phyloP scores from a whole-genome alignment of 2,113 vertebrate species.

The Marmota monax region DNA sequence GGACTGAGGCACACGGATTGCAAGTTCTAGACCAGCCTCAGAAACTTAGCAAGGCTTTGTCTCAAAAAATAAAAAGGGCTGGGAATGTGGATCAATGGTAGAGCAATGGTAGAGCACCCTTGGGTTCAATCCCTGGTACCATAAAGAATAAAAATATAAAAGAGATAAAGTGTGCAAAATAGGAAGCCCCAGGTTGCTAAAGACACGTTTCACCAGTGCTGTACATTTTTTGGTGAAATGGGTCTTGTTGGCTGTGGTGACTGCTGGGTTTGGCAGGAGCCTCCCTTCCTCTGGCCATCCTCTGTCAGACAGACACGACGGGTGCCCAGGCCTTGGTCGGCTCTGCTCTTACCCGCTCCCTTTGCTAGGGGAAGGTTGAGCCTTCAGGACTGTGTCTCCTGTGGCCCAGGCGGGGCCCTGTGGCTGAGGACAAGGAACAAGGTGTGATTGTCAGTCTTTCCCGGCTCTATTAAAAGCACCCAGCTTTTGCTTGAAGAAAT shows the following conservation, averaged over 20 bases:
- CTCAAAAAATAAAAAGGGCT: too few relatives aligned
- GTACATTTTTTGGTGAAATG: neutral
- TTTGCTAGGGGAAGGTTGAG: neutral
- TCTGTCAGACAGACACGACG: fast-evolving
- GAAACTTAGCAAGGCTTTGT: too few relatives aligned
- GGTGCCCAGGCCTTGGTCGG: neutral
- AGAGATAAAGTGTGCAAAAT: too few relatives aligned
- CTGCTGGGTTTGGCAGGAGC: neutral
- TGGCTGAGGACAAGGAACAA: neutral
- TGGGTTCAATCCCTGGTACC: too few relatives aligned
- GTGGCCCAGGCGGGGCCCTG: neutral
- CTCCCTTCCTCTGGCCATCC: fast-evolving
- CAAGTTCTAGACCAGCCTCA: too few relatives aligned
- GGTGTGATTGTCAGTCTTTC: neutral
- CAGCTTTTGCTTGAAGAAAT: neutral
- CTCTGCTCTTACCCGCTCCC: neutral
- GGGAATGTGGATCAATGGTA: too few relatives aligned
- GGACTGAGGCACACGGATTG: too few relatives aligned
- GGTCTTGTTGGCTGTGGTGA: fast-evolving
- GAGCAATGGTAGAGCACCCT: too few relatives aligned
- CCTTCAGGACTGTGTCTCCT: neutral
- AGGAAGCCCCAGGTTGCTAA: neutral
- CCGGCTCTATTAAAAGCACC: neutral
- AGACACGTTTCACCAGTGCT: too few relatives aligned
- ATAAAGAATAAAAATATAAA: neutral